phyloP scores from a whole-genome alignment of 2,113 vertebrate genomes.

The Corvus hawaiiensis region DNA sequence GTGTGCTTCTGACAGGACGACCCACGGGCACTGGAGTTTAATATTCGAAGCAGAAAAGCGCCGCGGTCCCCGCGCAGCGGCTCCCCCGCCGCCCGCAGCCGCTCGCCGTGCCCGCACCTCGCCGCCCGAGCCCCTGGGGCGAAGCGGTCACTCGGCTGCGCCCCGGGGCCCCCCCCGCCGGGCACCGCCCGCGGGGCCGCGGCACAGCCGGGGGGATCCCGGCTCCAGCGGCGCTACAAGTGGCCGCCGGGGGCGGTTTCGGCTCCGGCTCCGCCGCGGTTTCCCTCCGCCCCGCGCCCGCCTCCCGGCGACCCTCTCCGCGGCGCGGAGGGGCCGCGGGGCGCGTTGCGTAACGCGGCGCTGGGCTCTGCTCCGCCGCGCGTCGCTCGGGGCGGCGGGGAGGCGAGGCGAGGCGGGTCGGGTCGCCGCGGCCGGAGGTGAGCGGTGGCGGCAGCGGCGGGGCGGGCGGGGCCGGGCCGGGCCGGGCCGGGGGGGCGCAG shows the following conservation, averaged over 20 bases:
- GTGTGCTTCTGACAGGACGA: neutral
- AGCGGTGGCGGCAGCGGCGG: too few species aligned
- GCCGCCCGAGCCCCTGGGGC: neutral
- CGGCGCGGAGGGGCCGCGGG: neutral
- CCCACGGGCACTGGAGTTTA: neutral
- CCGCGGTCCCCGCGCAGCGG: neutral
- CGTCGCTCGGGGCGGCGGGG: neutral
- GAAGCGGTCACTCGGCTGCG: neutral
- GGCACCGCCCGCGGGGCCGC: neutral
- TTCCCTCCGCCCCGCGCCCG: neutral
- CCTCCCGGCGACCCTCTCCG: neutral
- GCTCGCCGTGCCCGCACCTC: neutral
- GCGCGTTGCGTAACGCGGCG: neutral
- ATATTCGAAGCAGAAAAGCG: neutral
- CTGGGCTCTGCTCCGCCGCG: neutral
- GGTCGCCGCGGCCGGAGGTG: too few species aligned
- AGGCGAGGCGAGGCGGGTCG: neutral
- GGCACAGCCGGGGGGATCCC: neutral
- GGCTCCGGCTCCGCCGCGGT: neutral
- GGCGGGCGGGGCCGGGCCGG: too few species aligned
- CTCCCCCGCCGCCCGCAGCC: neutral
- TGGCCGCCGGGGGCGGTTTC: slow-evolving; percentile 28
- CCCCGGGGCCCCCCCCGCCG: neutral
- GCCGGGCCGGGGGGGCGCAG: too few species aligned
- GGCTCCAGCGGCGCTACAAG: slow-evolving; percentile 43